These are phyloP conservation scores for Eupithecia vulgata DNA, from an alignment of 2,888 invertebrate species.

Conservation along the genomic window DNA sequence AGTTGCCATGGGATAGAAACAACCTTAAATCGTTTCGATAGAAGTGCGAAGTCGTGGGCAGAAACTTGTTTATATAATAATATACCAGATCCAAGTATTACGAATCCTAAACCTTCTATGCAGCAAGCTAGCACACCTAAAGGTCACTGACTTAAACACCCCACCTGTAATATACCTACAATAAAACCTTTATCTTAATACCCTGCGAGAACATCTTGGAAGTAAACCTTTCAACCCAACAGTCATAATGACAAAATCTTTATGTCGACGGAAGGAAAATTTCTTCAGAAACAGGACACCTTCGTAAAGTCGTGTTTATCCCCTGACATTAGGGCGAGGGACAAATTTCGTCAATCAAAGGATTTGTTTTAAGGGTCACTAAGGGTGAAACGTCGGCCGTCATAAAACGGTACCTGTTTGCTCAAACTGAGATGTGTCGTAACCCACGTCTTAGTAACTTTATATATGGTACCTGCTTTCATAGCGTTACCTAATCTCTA, in stretches of 20 bases:
- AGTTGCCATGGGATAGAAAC: no score
- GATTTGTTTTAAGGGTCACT: conserved; percentile 62
- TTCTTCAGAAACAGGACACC: conserved; percentile 64
- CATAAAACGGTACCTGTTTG: conserved; percentile 2
- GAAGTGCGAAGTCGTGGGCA: no score
- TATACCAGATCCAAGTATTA: background rate
- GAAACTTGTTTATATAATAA: background rate
- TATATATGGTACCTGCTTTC: background rate
- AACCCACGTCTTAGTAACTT: background rate
- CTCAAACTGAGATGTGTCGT: conserved; percentile 4
- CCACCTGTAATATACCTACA: conserved; percentile 16
- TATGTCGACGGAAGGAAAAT: conserved; percentile 56
- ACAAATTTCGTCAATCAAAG: conserved; percentile 78
- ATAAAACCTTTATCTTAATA: conserved; percentile 25
- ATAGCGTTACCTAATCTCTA: background rate
- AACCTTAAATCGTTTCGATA: no score
- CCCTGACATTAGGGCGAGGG: conserved; percentile 57
- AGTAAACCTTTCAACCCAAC: conserved; percentile 35
- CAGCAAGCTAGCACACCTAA: background rate
- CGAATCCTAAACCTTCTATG: background rate
- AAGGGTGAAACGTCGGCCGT: conserved; percentile 4
- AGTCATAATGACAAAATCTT: conserved; percentile 49
- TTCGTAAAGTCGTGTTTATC: conserved; percentile 63
- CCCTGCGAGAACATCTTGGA: conserved; percentile 11
- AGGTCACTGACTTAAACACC: conserved; percentile 12